Evolutionary conservation across 37 sponge, comb jelly and placozoan genomes (phyloP), one percentile per base, ranked within the genome.

Genomic region (Tethya wilhelma): DNA sequence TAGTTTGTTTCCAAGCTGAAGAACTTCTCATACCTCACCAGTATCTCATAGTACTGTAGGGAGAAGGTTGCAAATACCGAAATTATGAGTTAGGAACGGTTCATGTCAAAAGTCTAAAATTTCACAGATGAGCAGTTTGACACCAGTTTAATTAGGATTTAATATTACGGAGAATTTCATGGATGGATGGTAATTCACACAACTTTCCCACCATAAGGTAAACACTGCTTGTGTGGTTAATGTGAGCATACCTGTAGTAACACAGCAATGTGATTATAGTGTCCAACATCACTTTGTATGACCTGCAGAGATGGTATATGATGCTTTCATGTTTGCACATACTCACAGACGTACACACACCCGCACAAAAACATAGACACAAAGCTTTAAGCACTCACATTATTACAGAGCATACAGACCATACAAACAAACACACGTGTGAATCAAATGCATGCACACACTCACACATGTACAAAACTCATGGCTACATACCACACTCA

Each of bases 1-100:
- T 76, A 87, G 19, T 75, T 41, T 14, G 89, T 41, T 40, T 87
- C 65, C 17, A 84, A 1, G 11, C 22, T 28, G 38, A 96, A 90
- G 83, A 91, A 94, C 80, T 91, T 94, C 40, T 94, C 97, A 78
- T 90, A 93, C 43, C 97, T 42, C 28, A 94, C 89, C 19, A 96
- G 64, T 5, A 71, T 78, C 69, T 96, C 97, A 70, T 94, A 90
- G 77, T 79, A 96, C 97, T 91, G 36, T 63, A 64, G n/a, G n/a
- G 53, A 14, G 14, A 49, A 19, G 53, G 53, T 9, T 49, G n/a
- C n/a, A n/a, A n/a, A n/a, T n/a, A n/a, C n/a, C n/a, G n/a, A n/a
- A n/a, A n/a, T n/a, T n/a, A n/a, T n/a, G n/a, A n/a, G n/a, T n/a
- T n/a, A n/a, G n/a, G n/a, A n/a, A n/a, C n/a, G n/a, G n/a, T n/a